These are phyloP conservation scores for Polydrusus tereticollis DNA, from an alignment of 2,888 invertebrate species.

Conservation along the genomic window DNA sequence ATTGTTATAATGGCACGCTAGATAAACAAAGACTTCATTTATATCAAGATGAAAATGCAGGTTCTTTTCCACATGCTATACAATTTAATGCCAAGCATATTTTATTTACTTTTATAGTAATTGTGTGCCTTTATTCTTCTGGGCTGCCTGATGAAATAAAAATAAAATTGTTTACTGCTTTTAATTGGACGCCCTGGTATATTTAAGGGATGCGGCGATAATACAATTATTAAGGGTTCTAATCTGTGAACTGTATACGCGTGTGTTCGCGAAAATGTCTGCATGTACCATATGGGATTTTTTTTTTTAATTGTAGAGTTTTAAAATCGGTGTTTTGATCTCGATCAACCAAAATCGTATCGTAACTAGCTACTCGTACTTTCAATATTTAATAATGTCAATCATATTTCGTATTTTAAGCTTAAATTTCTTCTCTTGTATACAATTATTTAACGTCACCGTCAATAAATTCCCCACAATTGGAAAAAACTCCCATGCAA, in stretches of 20 bases:
- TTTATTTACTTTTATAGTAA: not conserved
- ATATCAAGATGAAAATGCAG: constrained; percentile 20
- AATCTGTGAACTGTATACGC: too few relatives aligned
- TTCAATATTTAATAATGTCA: not conserved
- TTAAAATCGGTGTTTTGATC: too few relatives aligned
- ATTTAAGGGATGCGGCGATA: too few relatives aligned
- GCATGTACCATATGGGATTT: too few relatives aligned
- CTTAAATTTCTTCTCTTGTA: not conserved
- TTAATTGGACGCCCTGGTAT: too few relatives aligned
- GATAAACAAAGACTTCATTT: constrained; percentile 8
- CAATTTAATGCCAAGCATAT: not conserved
- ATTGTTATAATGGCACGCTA: constrained; percentile 8
- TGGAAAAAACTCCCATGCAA: constrained; percentile 8
- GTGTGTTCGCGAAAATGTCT: too few relatives aligned
- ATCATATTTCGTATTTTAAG: not conserved
- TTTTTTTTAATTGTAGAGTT: too few relatives aligned
- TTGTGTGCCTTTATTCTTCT: not conserved
- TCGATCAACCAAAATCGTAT: too few relatives aligned
- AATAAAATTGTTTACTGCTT: too few relatives aligned
- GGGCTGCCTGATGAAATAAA: too few relatives aligned
- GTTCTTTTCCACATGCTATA: constrained; percentile 10
- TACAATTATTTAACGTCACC: not conserved
- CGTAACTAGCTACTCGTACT: not conserved
- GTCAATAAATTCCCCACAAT: not conserved
- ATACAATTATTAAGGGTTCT: too few relatives aligned